Evolutionary conservation across 2,113 vertebrate genomes (phyloP).

Genomic region (Pseudorhombus dupliciocellatus): DNA sequence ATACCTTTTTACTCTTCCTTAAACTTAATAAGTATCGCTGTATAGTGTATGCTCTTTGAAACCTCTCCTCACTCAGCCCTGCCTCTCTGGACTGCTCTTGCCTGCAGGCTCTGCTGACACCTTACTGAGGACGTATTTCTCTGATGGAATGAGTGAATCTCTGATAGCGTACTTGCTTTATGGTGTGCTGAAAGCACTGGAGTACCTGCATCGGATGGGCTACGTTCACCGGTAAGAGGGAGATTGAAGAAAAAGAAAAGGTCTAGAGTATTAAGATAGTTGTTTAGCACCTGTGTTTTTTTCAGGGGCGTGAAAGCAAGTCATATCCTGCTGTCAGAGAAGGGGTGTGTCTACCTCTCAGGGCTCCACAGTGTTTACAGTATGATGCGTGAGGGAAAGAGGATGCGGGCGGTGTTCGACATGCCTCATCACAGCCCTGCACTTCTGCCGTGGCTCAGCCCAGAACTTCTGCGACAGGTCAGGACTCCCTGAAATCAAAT

Average conservation of each 20-base stretch:
- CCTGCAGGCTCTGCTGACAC: constrained; percentile 90
- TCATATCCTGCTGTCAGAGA: constrained; percentile 94
- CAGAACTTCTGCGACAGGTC: constrained; percentile 97
- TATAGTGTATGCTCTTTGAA: too few relatives aligned
- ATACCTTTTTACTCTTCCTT: too few relatives aligned
- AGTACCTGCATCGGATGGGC: constrained; percentile 94
- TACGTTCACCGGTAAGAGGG: constrained; percentile 92
- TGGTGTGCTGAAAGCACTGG: constrained; percentile 90
- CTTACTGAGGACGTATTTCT: constrained; percentile 91
- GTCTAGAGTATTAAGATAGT: neutral
- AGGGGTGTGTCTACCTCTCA: constrained; percentile 93
- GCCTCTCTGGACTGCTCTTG: constrained; percentile 19
- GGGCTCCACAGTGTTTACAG: constrained; percentile 93
- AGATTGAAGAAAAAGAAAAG: neutral
- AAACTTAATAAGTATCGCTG: too few relatives aligned
- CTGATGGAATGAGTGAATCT: constrained; percentile 96
- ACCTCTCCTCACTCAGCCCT: neutral
- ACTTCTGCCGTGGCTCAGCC: constrained; percentile 97
- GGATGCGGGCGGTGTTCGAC: constrained; percentile 89
- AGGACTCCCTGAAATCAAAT: constrained; percentile 27
- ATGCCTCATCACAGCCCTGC: constrained; percentile 94
- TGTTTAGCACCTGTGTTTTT: neutral
- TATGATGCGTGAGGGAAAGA: constrained; percentile 92
- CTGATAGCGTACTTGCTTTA: constrained; percentile 93
- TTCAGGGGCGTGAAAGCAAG: constrained; percentile 96